These are phyloP conservation scores for Leuciscus waleckii DNA, from an alignment of 2,797 vertebrate species.

Conservation along the genomic window DNA sequence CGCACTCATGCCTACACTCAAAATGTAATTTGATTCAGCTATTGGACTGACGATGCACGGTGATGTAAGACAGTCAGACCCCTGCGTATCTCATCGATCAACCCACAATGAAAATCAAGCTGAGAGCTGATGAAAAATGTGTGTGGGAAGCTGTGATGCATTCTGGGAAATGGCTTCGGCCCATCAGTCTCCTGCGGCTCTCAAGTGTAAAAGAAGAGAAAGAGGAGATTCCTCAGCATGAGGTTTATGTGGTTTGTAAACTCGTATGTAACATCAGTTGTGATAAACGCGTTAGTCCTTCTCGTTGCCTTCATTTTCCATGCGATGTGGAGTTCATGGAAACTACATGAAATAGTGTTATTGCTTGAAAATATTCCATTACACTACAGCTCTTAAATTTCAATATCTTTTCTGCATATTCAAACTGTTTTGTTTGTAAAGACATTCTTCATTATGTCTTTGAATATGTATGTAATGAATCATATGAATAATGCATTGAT, in stretches of 20 bases:
- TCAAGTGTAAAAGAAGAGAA: constrained; percentile 41
- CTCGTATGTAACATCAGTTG: neutral
- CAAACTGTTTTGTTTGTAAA: neutral
- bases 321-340: neutral
- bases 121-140: constrained; percentile 80
- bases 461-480: neutral
- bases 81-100: constrained; percentile 77
- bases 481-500: neutral
- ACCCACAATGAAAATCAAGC: constrained; percentile 73
- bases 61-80: constrained; percentile 65
- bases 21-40: constrained; percentile 29
- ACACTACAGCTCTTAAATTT: neutral
- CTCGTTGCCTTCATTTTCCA: neutral
- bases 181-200: constrained; percentile 42
- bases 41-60: constrained; percentile 33
- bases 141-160: constrained; percentile 70
- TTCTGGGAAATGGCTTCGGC: constrained; percentile 51
- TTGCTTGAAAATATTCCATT: neutral
- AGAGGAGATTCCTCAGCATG: constrained; percentile 40
- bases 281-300: neutral
- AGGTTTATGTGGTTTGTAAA: constrained; percentile 32
- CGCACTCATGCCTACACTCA: constrained; percentile 3
- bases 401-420: neutral
- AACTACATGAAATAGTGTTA: neutral
- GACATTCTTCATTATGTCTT: neutral